Evolutionary conservation across 2,888 invertebrate species (phyloP), one percentile per base, ranked within the genome.

Genomic region (Busseola fusca): DNA sequence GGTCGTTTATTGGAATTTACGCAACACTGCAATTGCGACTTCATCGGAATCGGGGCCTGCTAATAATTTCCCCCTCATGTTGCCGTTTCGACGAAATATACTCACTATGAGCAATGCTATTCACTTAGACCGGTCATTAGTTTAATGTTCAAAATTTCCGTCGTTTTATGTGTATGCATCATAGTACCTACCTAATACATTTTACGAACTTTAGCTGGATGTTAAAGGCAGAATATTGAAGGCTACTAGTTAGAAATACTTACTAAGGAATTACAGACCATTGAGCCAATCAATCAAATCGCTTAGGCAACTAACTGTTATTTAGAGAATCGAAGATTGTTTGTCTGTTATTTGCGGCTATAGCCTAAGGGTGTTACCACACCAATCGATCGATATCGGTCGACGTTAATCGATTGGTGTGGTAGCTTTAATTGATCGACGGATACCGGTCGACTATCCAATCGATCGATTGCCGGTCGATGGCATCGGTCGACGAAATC

Each of bases 1-100:
- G 74, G 72, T 76, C 57, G 65, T 48, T 69, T 74, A 69, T 65
- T 58, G 78, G 83, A 75, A 83, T 83, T 78, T 73, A 82, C 82
- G 84, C 74, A 71, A 69, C 50, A 57, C 54, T 30, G 30, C 76
- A 64, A 70, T 72, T 74, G 64, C 65, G 57, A 68, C 57, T 85
- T 83, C 70, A 62, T 54, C 18, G 76, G 74, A 79, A 85, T 64
- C 57, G 59, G 56, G 59, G 58, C 58, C 72, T 50, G 30, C 63
- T 48, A 54, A 45, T 52, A 69, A 64, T 62, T 73, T 72, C 48
- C 63, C 76, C 58, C 40, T 34, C 59, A 30, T 76, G 37, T 52
- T 56, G 62, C 30, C 54, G 48, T 60, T 84, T 77, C 83, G 50
- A 60, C 67, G 84, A 84, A 84, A 63, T 73, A 54, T 72, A 62